phyloP scores from a whole-genome alignment of 2,113 vertebrate genomes.

The Cyprinodon variegatus region DNA sequence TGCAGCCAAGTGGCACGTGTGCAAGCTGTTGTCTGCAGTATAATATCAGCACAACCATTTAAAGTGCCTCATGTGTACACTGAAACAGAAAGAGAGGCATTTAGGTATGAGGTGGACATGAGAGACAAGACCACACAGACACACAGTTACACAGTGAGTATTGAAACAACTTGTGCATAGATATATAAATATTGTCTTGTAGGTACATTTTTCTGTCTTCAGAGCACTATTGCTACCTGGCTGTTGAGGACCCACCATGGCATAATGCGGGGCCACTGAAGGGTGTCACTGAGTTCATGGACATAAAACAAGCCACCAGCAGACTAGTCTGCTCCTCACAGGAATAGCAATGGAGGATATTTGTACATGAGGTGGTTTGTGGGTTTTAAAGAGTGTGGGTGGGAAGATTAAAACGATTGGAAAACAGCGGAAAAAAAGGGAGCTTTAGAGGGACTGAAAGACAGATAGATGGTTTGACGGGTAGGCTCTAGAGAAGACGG shows the following conservation, averaged over 20 bases:
- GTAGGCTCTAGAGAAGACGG: constrained; percentile 20
- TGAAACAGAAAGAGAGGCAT: constrained; percentile 23
- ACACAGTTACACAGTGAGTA: background rate
- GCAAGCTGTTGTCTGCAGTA: constrained; percentile 73
- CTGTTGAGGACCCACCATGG: constrained; percentile 53
- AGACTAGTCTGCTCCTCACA: constrained; percentile 70
- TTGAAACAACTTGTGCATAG: constrained; percentile 6
- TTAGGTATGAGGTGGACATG: constrained; percentile 3
- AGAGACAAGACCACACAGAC: constrained; percentile 19
- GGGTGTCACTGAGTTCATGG: constrained; percentile 73
- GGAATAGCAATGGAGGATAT: constrained; percentile 72
- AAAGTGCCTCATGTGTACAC: constrained; percentile 56
- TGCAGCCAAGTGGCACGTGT: constrained; percentile 73
- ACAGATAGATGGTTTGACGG: constrained; percentile 30
- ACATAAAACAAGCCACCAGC: constrained; percentile 71
- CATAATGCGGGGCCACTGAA: constrained; percentile 62
- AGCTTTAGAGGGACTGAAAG: constrained; percentile 29
- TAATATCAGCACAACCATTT: constrained; percentile 66
- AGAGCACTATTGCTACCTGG: constrained; percentile 52
- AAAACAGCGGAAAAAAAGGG: constrained; percentile 33
- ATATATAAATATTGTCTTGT: constrained; percentile 9
- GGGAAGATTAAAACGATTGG: constrained; percentile 33
- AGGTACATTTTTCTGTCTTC: constrained; percentile 16
- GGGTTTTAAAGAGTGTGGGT: constrained; percentile 28
- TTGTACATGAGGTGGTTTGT: constrained; percentile 26